Percentiles rank a stretch among this genome's conserved stretches.
phyloP scores from a whole-genome alignment of 2,797 vertebrate species.

The Pangasius krempfi region DNA sequence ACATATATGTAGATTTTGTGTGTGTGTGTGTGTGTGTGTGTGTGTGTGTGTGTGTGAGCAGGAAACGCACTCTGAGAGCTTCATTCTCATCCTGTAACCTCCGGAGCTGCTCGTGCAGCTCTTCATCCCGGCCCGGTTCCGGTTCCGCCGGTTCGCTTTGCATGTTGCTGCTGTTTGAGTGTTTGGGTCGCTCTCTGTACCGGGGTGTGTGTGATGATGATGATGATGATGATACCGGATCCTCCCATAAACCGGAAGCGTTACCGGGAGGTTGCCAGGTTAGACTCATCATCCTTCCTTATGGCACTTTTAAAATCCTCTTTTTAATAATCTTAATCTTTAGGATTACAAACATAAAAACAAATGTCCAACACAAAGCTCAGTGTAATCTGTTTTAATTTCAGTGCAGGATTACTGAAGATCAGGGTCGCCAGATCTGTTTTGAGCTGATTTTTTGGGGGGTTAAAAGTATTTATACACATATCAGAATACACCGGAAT shows the following conservation, averaged over 20 bases:
- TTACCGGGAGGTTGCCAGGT: constrained; percentile 23
- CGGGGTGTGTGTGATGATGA: constrained; percentile 4
- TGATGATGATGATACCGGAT: not conserved
- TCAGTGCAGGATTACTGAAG: too few relatives aligned
- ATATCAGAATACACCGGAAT: not conserved
- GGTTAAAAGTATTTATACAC: too few relatives aligned
- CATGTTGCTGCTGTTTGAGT: not conserved
- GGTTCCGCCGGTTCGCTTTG: constrained; percentile 63
- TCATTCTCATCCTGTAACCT: constrained; percentile 92
- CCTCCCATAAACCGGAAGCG: constrained; percentile 24
- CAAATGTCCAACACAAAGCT: not conserved
- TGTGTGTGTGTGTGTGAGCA: not conserved
- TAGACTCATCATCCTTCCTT: too few relatives aligned
- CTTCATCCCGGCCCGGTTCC: constrained; percentile 77
- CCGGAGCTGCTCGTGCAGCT: constrained; percentile 87
- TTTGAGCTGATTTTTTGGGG: not conserved
- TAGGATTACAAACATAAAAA: not conserved
- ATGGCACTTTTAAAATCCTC: not conserved
- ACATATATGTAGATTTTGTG: not conserved
- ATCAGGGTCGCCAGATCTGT: not conserved
- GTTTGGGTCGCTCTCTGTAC: not conserved
- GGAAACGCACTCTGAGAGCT: constrained; percentile 86
- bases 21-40: constrained; percentile 1
- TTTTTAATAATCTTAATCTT: not conserved
- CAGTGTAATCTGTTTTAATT: not conserved